Conservation (phyloP, 2,113 vertebrate genomes). For the Phalacrocorax aristotelis region DNA sequence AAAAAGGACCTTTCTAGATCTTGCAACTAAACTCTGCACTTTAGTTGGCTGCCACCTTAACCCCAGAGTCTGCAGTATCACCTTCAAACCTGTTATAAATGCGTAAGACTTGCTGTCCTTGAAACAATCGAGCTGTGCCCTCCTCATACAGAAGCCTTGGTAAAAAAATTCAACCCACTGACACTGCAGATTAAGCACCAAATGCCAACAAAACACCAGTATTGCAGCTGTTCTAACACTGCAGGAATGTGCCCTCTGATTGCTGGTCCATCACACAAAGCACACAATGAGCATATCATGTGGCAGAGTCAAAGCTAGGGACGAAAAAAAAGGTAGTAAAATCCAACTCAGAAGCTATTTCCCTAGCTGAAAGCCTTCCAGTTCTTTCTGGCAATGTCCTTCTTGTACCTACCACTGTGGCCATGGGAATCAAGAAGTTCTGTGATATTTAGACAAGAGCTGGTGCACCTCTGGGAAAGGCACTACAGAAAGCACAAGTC, state of each 20-base stretch:
- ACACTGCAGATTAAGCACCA: neutral
- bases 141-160: neutral
- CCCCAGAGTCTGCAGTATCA: neutral
- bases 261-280: neutral
- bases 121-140: neutral
- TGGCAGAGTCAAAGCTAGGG: neutral
- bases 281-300: neutral
- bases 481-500: neutral
- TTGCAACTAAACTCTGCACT: neutral
- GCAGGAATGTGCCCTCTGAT: neutral
- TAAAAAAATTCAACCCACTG: neutral
- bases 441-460: neutral
- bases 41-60: neutral
- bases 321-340: neutral
- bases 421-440: neutral
- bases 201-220: neutral
- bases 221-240: neutral
- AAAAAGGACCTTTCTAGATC: neutral
- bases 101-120: neutral
- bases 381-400: neutral
- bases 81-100: neutral
- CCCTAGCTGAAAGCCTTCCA: neutral
- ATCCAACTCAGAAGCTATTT: neutral
- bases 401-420: neutral
- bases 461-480: neutral